Evolutionary conservation across 2,113 vertebrate genomes (phyloP).

Genomic region (cat (Felis catus)): DNA sequence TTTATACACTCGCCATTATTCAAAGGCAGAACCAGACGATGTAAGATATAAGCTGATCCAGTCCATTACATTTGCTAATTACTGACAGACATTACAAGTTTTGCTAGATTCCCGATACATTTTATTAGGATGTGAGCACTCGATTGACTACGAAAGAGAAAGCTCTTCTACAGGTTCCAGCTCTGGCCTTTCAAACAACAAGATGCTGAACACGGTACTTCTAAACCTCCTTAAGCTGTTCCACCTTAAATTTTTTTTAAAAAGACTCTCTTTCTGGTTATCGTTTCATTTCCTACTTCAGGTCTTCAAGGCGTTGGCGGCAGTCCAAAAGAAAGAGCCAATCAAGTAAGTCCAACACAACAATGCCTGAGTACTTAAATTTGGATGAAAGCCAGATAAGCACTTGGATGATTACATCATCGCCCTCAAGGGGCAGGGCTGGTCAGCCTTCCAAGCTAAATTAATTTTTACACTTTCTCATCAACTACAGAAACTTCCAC

Average conservation of each 20-base stretch:
- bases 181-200: background rate
- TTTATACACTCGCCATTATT: background rate
- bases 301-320: constrained; percentile 74
- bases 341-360: constrained; percentile 81
- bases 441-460: constrained; percentile 81
- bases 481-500: constrained; percentile 76
- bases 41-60: background rate
- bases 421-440: constrained; percentile 73
- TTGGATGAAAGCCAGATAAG: constrained; percentile 81
- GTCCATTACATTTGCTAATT: background rate
- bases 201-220: background rate
- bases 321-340: constrained; percentile 77
- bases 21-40: background rate
- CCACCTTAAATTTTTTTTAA: constrained; percentile 75
- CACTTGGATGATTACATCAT: constrained; percentile 81
- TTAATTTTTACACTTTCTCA: constrained; percentile 86
- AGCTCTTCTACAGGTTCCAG: background rate
- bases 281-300: constrained; percentile 58
- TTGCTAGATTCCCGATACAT: background rate
- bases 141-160: background rate
- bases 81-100: background rate
- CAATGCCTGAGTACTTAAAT: constrained; percentile 75
- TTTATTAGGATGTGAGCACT: background rate
- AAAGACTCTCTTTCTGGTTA: constrained; percentile 41
- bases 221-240: constrained; percentile 70